phyloP scores from a whole-genome alignment of 2,797 vertebrate genomes.

The Fundulus diaphanus region DNA sequence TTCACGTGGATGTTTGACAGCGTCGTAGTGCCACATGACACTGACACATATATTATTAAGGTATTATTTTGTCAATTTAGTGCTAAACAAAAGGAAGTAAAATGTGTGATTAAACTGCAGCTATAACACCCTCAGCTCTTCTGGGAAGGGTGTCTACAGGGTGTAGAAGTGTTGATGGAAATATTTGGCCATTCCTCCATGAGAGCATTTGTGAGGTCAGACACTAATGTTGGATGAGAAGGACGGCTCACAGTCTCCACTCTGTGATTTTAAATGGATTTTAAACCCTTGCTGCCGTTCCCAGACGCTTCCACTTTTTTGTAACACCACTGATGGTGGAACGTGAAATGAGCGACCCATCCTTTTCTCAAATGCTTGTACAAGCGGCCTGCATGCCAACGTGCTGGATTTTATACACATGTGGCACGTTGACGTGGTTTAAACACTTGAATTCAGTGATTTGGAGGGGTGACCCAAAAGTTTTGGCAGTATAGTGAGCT shows the following conservation, averaged over 20 bases:
- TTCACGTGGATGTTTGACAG: constrained; percentile 30
- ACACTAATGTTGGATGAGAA: neutral
- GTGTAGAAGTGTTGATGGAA: no score
- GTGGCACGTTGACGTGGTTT: neutral
- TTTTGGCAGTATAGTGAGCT: neutral
- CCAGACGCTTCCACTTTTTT: neutral
- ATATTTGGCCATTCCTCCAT: neutral
- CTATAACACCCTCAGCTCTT: neutral
- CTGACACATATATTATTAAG: neutral
- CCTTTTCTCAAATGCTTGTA: no score
- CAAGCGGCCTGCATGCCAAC: no score
- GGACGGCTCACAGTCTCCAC: no score
- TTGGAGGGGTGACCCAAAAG: neutral
- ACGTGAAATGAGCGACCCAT: no score
- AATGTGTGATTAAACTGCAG: no score
- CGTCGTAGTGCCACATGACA: fast-evolving
- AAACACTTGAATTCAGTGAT: neutral
- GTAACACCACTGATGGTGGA: no score
- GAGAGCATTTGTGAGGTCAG: neutral
- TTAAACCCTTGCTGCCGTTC: neutral
- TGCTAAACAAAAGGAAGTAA: neutral
- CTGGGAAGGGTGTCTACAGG: no score
- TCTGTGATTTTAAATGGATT: no score
- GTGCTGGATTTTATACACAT: neutral
- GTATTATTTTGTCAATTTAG: constrained; percentile 14